A percentile compares a stretch with the other conserved stretches of the same genome.
phyloP scores from a whole-genome alignment of 2,113 vertebrate genomes.

The Corythornis madagascariensis region DNA sequence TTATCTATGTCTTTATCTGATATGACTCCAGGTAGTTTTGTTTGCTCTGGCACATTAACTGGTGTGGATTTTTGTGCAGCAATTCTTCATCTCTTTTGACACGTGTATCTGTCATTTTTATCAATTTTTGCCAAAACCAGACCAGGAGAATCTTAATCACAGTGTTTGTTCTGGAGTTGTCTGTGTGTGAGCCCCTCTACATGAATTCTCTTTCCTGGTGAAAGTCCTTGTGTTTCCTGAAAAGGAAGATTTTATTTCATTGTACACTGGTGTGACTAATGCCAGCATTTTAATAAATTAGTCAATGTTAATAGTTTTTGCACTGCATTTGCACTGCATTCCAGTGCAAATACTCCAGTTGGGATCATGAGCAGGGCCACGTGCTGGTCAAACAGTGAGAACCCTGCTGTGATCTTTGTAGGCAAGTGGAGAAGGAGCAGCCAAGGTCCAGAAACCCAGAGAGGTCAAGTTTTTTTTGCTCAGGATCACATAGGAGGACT shows the following conservation, averaged over 20 bases:
- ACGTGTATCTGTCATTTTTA: slow-evolving; percentile 56
- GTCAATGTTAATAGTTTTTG: neutral
- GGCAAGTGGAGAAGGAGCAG: neutral
- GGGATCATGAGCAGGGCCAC: neutral
- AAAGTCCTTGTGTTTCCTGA: neutral
- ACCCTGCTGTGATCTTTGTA: neutral
- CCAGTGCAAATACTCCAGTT: neutral
- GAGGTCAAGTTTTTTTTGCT: neutral
- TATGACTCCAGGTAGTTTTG: slow-evolving; percentile 45
- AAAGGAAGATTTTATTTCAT: neutral
- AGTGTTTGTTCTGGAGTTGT: slow-evolving; percentile 19
- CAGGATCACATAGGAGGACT: neutral
- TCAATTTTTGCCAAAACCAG: slow-evolving; percentile 37
- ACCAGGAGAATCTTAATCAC: slow-evolving; percentile 25
- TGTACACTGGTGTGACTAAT: neutral
- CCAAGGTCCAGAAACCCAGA: neutral
- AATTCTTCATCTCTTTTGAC: slow-evolving; percentile 62
- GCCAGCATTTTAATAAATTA: neutral
- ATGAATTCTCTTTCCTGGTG: neutral
- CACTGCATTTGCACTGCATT: neutral
- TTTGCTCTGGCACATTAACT: slow-evolving; percentile 53
- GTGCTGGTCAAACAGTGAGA: neutral
- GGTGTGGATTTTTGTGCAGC: slow-evolving; percentile 20
- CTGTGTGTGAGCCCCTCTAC: slow-evolving; percentile 16
- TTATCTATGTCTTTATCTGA: slow-evolving; percentile 57